Evolutionary conservation across 2,888 invertebrate species (phyloP), one percentile per base, ranked within the genome.

Genomic region (Nebria salina): DNA sequence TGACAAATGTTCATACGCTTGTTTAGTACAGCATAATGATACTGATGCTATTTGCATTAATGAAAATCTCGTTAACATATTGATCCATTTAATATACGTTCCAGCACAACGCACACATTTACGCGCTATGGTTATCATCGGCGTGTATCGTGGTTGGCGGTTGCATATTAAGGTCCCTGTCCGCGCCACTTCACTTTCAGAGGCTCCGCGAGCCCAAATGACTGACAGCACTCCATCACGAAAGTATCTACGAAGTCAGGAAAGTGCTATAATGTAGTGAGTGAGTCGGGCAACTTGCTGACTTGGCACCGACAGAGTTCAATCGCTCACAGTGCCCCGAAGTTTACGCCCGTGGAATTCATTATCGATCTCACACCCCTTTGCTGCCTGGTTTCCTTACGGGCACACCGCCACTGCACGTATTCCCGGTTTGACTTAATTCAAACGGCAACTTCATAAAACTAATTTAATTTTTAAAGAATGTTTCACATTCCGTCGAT

Each of bases 391-490:
- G 13, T 54, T 54, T 13, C 54, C 54, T 11, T 54, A 2, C 54
- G 3, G 13, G 54, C 54, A 2, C 54, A 11, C 54, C 54, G 54
- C 11, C 54, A 13, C 54, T 54, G 54, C 54, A 54, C 54, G 54
- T 54, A 54, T 13, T 54, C n/a, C 25, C 70, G 26, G 70, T 20
- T 79, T 79, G 66, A 75, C 66, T 79, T 78, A 65, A 68, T 79
- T 74, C 79, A 42, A 74, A 70, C 26, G 41, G 74, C 73, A 79
- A 79, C 79, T 79, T 79, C 75, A 79, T 79, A 79, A 79, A 79
- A 79, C 79, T 79, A 79, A 79, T 79, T 79, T 79, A 42, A 79
- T 79, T 79, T 79, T 75, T 65, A 79, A 79, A 79, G 79, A 79
- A 79, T 79, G 79, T 75, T 42, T 41, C 20, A 68, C 75, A 79